Conservation (phyloP, 2,888 invertebrate genomes). For the Napeogenes inachia region DNA sequence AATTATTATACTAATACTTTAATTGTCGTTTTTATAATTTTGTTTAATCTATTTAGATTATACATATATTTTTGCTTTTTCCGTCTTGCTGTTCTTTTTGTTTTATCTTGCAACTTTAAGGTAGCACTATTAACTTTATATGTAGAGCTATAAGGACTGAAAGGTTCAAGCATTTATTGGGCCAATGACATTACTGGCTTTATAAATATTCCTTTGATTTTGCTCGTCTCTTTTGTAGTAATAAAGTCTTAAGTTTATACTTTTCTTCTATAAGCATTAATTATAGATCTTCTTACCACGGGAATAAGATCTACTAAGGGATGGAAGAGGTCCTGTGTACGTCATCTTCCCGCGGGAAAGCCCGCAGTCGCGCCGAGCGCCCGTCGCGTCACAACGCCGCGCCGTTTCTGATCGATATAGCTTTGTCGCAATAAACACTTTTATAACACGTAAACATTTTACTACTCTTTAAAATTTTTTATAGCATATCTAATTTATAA, state of each 20-base stretch:
- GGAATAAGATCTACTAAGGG: background rate
- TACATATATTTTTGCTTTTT: too few relatives aligned
- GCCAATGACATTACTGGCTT: too few relatives aligned
- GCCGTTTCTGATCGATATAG: constrained; percentile 56
- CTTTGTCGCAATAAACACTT: constrained; percentile 42
- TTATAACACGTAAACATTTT: constrained; percentile 47
- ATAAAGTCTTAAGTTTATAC: background rate
- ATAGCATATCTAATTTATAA: constrained; percentile 30
- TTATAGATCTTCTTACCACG: background rate
- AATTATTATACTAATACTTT: too few relatives aligned
- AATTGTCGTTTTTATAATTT: too few relatives aligned
- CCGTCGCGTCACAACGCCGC: constrained; percentile 59
- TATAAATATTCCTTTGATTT: too few relatives aligned
- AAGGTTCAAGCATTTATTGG: too few relatives aligned
- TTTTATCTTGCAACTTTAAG: too few relatives aligned
- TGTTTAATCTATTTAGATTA: too few relatives aligned
- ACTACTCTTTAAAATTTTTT: constrained; percentile 46
- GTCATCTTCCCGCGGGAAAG: constrained; percentile 46
- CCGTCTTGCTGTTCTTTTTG: too few relatives aligned
- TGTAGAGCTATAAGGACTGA: too few relatives aligned
- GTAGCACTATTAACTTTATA: too few relatives aligned
- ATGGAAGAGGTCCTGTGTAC: constrained; percentile 19
- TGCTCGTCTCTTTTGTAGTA: background rate
- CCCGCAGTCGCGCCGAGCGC: constrained; percentile 62
- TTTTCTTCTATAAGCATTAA: background rate